Evolutionary conservation across 2,113 vertebrate genomes (phyloP).

Genomic region (Ageneiosus marmoratus): DNA sequence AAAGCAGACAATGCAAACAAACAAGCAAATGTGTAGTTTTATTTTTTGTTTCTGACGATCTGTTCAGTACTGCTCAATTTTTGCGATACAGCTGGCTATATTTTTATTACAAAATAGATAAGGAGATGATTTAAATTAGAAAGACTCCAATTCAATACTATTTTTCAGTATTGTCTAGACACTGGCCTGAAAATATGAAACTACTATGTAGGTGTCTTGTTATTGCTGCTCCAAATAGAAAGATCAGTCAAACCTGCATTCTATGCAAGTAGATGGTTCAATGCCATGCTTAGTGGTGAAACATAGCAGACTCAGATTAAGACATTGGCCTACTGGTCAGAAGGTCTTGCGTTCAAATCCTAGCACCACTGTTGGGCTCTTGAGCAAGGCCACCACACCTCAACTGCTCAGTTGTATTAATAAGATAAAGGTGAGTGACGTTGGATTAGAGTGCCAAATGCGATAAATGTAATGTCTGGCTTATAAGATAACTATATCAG

Average conservation of each 20-base stretch:
- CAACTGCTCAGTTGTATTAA: too few species aligned
- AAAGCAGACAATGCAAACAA: neutral
- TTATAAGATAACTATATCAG: neutral
- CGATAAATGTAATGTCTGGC: neutral
- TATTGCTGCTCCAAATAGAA: neutral
- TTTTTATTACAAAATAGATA: neutral
- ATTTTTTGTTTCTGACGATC: neutral
- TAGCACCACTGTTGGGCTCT: too few species aligned
- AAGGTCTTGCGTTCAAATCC: too few species aligned
- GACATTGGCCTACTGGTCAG: too few species aligned
- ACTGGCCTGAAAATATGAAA: neutral
- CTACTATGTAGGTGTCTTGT: neutral
- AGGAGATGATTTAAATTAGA: neutral
- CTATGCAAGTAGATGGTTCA: neutral
- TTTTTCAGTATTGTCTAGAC: neutral
- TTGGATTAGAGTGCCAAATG: too few species aligned
- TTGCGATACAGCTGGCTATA: neutral
- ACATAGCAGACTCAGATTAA: neutral
- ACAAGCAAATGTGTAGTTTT: neutral
- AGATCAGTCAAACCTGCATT: neutral
- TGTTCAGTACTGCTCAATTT: neutral
- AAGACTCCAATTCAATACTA: neutral
- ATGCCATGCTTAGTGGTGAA: neutral
- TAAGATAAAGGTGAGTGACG: too few species aligned
- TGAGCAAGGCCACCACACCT: too few species aligned